phyloP scores from a whole-genome alignment of 2,888 invertebrate genomes.

The Scrobipalpa costella region DNA sequence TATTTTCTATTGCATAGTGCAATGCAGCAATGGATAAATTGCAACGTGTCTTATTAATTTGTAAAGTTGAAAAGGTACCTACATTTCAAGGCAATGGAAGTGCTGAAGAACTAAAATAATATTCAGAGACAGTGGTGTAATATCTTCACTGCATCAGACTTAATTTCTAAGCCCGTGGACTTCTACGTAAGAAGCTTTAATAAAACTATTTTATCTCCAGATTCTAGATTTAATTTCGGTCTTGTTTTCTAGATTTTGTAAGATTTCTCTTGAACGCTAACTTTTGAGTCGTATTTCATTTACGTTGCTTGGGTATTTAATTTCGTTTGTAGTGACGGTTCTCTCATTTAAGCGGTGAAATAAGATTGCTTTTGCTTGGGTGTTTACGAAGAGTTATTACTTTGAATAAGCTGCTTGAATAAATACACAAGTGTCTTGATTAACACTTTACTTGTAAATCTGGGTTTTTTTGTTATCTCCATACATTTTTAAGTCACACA shows the following conservation, averaged over 20 bases:
- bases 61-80: background rate
- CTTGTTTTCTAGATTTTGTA: slow-evolving; percentile 28
- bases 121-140: background rate
- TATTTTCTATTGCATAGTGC: background rate
- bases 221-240: slow-evolving; percentile 28
- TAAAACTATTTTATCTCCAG: slow-evolving; percentile 29
- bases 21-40: background rate
- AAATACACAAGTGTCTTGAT: slow-evolving; percentile 9
- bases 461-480: background rate
- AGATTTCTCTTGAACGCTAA: slow-evolving; percentile 21
- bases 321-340: slow-evolving; percentile 25
- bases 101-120: slow-evolving; percentile 6
- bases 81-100: slow-evolving; percentile 2
- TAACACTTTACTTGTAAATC: slow-evolving; percentile 2
- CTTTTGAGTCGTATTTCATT: slow-evolving; percentile 28
- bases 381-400: slow-evolving; percentile 20
- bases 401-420: slow-evolving; percentile 10
- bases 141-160: slow-evolving; percentile 23
- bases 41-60: background rate
- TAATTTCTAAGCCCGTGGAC: slow-evolving; percentile 23
- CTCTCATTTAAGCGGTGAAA: slow-evolving; percentile 23
- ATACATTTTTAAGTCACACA: background rate
- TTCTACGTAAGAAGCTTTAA: slow-evolving; percentile 27
- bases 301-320: slow-evolving; percentile 23
- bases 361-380: slow-evolving; percentile 17